Conservation (phyloP, 2,888 invertebrate genomes). For the Drosophila yooni region DNA sequence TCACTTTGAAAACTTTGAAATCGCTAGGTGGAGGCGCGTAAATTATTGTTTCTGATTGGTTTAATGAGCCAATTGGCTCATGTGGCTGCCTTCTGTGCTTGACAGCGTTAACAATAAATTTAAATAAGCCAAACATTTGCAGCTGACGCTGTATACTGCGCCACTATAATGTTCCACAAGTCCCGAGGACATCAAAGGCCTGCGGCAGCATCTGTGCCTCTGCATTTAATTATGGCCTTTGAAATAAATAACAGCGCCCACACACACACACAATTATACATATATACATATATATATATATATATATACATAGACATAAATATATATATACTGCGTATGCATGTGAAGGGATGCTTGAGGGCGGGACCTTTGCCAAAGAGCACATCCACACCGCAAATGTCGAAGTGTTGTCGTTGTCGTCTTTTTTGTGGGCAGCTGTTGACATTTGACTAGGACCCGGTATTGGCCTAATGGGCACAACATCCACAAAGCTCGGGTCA, state of each 20-base stretch:
- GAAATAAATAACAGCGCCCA: constrained; percentile 45
- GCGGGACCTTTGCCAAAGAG: constrained; percentile 48
- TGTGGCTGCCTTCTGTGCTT: constrained; percentile 20
- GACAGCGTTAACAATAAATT: constrained; percentile 47
- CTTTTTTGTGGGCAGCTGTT: constrained; percentile 63
- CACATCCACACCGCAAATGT: constrained; percentile 36
- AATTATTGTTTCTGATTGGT: constrained; percentile 72
- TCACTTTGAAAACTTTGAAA: constrained; percentile 48
- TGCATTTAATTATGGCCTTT: constrained; percentile 71
- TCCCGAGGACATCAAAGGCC: constrained; percentile 60
- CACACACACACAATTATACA: constrained; percentile 6
- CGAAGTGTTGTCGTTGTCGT: constrained; percentile 37
- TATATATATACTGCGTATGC: constrained; percentile 2
- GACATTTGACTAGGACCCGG: constrained; percentile 60
- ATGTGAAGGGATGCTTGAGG: constrained; percentile 24
- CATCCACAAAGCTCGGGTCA: constrained; percentile 24
- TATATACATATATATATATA: background rate
- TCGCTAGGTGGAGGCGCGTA: constrained; percentile 52
- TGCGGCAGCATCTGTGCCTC: constrained; percentile 51
- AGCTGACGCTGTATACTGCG: constrained; percentile 24
- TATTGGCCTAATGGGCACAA: constrained; percentile 28
- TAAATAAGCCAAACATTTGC: constrained; percentile 22
- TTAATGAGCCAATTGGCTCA: constrained; percentile 61
- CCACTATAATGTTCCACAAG: constrained; percentile 17
- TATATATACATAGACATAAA: constrained; percentile 1